Evolutionary conservation across 2,888 invertebrate genomes (phyloP).

Genomic region (Celastrina argiolus): DNA sequence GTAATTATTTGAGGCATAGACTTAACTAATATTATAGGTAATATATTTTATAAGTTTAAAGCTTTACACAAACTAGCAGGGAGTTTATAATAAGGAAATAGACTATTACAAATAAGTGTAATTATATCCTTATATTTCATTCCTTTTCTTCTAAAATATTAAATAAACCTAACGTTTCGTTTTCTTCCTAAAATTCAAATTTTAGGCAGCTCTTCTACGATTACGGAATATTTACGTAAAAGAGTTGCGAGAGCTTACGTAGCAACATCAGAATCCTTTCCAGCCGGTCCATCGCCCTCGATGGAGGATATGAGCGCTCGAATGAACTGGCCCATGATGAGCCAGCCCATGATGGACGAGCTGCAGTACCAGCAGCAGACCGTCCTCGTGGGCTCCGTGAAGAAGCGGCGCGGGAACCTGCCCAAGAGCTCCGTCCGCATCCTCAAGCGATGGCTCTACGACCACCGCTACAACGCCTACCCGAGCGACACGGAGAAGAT

Average conservation of each 20-base stretch:
- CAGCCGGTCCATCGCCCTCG: constrained; percentile 70
- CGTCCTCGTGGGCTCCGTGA: constrained; percentile 73
- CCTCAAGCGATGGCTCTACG: constrained; percentile 93
- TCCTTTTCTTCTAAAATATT: too few species aligned
- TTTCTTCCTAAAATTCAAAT: too few species aligned
- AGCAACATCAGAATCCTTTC: neutral
- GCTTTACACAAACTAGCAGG: too few species aligned
- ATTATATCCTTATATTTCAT: too few species aligned
- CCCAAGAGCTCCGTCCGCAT: constrained; percentile 96
- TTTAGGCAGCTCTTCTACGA: neutral
- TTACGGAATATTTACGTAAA: too few species aligned
- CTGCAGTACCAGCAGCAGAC: constrained; percentile 38
- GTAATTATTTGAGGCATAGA: too few species aligned
- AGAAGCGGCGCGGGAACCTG: constrained; percentile 92
- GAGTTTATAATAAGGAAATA: too few species aligned
- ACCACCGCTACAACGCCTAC: constrained; percentile 96
- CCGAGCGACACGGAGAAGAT: constrained; percentile 95
- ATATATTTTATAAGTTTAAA: too few species aligned
- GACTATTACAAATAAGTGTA: too few species aligned
- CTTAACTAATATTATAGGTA: too few species aligned
- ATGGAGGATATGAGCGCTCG: constrained; percentile 78
- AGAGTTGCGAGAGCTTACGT: neutral
- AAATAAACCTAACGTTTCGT: too few species aligned
- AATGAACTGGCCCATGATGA: constrained; percentile 30
- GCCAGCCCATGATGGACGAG: constrained; percentile 29